Evolutionary conservation across 35 echinoderm and acorn worm species (phyloP).

Genomic region (Apostichopus californicus): DNA sequence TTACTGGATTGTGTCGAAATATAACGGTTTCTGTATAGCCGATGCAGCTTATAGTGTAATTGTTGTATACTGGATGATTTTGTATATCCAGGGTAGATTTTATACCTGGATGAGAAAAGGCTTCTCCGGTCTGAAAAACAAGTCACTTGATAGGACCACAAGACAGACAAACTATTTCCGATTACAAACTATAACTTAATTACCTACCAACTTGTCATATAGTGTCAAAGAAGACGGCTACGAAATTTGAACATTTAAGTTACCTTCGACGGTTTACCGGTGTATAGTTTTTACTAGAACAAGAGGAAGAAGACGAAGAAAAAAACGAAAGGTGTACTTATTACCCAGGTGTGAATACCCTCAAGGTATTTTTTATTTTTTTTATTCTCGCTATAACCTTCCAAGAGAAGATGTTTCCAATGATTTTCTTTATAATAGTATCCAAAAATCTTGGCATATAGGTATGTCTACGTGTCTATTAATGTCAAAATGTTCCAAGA

Average conservation of each 20-base stretch:
- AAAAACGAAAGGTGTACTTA: not conserved
- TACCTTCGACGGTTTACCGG: not conserved
- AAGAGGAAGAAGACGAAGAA: not conserved
- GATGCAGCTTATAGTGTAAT: too few relatives aligned
- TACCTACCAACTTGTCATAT: not conserved
- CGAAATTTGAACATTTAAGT: not conserved
- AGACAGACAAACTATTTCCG: not conserved
- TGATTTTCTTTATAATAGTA: not conserved
- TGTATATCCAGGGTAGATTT: not conserved
- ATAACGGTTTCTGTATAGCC: too few relatives aligned
- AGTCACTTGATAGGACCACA: not conserved
- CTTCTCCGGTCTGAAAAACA: conserved; percentile 1
- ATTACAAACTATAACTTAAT: conserved; percentile 2
- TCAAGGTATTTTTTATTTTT: not conserved
- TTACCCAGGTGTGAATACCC: conserved; percentile 9
- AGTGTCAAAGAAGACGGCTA: not conserved
- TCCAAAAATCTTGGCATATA: not conserved
- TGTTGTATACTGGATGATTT: too few relatives aligned
- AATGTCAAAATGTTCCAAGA: conserved; percentile 28
- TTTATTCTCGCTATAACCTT: conserved; percentile 6
- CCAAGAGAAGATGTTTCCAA: conserved; percentile 7
- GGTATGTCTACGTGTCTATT: not conserved
- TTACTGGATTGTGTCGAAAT: too few relatives aligned
- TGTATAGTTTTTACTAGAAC: not conserved
- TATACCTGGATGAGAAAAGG: not conserved